Evolutionary conservation across 2,797 vertebrate genomes (phyloP).

Genomic region (Gephyroberyx darwinii): DNA sequence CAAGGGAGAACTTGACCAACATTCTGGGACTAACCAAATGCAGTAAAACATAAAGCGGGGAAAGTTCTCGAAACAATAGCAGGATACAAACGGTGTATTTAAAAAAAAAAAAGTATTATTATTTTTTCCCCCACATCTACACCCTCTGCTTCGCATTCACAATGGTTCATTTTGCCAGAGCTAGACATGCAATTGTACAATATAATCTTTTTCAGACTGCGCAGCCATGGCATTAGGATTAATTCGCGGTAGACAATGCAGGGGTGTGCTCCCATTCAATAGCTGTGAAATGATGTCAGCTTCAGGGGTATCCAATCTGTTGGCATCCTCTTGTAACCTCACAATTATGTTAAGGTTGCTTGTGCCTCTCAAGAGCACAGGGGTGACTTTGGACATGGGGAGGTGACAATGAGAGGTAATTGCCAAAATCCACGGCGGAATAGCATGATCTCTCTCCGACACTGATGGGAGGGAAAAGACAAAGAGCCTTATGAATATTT

Average conservation of each 20-base stretch:
- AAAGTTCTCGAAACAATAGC: constrained; percentile 27
- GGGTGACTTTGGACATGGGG: constrained; percentile 71
- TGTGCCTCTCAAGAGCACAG: constrained; percentile 60
- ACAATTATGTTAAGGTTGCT: constrained; percentile 71
- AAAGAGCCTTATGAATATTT: constrained; percentile 82
- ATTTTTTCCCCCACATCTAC: constrained; percentile 16
- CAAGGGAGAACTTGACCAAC: constrained; percentile 16
- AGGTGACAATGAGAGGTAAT: constrained; percentile 77
- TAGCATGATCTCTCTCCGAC: constrained; percentile 66
- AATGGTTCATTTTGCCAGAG: constrained; percentile 57
- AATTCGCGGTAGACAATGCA: constrained; percentile 68
- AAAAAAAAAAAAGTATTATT: background rate
- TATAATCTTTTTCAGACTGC: constrained; percentile 64
- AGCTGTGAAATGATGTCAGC: constrained; percentile 67
- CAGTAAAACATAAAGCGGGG: background rate
- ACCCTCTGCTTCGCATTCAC: constrained; percentile 41
- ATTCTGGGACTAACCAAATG: background rate
- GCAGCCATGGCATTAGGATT: constrained; percentile 68
- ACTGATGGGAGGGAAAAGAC: constrained; percentile 71
- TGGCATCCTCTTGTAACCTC: constrained; percentile 63
- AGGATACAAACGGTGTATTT: background rate
- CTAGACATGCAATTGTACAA: constrained; percentile 67
- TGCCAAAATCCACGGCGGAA: constrained; percentile 77
- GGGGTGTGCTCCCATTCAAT: constrained; percentile 53
- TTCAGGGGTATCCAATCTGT: constrained; percentile 62